Conservation (phyloP, 2,797 vertebrate genomes). For the Telmatherina bonti region DNA sequence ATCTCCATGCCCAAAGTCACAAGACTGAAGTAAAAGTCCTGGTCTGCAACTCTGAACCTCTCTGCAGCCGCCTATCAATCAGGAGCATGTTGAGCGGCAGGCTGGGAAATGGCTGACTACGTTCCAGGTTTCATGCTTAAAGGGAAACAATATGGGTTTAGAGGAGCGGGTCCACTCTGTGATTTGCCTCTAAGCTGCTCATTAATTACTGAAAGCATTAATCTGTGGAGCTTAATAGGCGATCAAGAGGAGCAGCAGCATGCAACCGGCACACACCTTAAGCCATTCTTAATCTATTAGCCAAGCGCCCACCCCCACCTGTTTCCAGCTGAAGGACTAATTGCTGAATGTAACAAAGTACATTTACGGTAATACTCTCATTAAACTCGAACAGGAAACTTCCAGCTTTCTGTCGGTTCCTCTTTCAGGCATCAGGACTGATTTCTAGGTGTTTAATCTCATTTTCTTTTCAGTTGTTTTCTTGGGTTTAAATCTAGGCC, state of each 20-base stretch:
- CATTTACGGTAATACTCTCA: constrained; percentile 13
- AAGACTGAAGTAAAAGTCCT: not conserved
- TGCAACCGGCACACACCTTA: constrained; percentile 69
- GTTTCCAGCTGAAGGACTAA: constrained; percentile 64
- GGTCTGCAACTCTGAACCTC: not conserved
- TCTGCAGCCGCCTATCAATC: constrained; percentile 44
- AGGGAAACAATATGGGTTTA: constrained; percentile 60
- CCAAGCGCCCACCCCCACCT: constrained; percentile 21
- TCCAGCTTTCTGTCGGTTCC: constrained; percentile 2
- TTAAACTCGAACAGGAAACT: constrained; percentile 4
- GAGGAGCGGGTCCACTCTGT: constrained; percentile 50
- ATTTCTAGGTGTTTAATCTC: not conserved
- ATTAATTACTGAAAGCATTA: constrained; percentile 74
- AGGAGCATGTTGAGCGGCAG: constrained; percentile 49
- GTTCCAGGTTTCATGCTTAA: constrained; percentile 44
- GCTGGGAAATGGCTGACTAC: constrained; percentile 52
- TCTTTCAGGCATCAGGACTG: not conserved
- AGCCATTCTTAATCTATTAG: constrained; percentile 60
- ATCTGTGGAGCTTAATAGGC: constrained; percentile 65
- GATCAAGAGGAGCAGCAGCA: constrained; percentile 58
- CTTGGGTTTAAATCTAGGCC: no score
- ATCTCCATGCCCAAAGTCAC: not conserved
- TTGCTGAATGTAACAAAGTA: constrained; percentile 37
- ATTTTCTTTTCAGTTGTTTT: not conserved
- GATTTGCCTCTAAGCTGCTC: constrained; percentile 67